Evolutionary conservation across 2,113 vertebrate genomes (phyloP).

Genomic region (Oreotrochilus melanogaster): DNA sequence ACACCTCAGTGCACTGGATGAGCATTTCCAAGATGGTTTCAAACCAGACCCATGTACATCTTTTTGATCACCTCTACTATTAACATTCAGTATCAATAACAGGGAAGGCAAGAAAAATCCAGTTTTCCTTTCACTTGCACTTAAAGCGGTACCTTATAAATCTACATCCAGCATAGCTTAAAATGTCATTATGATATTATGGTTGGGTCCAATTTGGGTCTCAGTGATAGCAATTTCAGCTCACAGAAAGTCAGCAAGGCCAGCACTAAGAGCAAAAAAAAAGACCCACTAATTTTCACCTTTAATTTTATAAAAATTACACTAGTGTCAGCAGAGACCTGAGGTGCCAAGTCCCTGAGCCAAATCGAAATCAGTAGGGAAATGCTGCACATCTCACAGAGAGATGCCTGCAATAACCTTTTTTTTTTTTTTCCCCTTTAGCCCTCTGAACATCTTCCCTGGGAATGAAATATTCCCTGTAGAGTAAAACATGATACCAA

Average conservation of each 20-base stretch:
- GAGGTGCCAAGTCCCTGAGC: not conserved
- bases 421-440: not conserved
- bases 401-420: not conserved
- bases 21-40: not conserved
- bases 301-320: not conserved
- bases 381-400: not conserved
- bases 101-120: not conserved
- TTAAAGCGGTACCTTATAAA: not conserved
- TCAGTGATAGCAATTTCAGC: not conserved
- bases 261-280: not conserved
- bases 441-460: not conserved
- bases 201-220: not conserved
- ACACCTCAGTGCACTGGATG: not conserved
- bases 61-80: not conserved
- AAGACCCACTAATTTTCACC: not conserved
- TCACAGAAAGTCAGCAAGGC: not conserved
- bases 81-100: not conserved
- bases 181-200: too few species aligned
- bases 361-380: not conserved
- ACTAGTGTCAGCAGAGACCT: not conserved
- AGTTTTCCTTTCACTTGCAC: not conserved
- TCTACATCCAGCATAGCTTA: not conserved
- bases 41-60: not conserved
- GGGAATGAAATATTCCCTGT: not conserved
- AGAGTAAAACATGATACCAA: not conserved